Evolutionary conservation across 2,113 vertebrate species (phyloP).

Genomic region (Cyprinodon brontotheroides): DNA sequence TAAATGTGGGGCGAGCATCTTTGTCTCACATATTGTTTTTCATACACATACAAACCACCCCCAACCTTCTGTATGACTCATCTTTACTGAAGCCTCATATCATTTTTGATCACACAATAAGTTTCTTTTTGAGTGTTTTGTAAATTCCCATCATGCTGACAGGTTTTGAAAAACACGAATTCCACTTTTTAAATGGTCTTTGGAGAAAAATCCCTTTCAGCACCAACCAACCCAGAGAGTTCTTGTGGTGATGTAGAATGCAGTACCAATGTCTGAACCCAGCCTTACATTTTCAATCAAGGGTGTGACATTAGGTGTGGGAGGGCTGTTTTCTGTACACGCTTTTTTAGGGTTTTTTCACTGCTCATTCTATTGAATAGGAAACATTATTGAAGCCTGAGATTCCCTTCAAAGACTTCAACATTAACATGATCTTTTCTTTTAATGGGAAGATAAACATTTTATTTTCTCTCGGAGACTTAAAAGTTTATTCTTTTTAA

Average conservation of each 20-base stretch:
- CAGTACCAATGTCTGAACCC: neutral
- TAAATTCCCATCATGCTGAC: neutral
- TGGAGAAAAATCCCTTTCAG: neutral
- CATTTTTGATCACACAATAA: neutral
- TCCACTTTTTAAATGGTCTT: neutral
- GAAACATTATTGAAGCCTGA: too few species aligned
- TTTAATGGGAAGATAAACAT: neutral
- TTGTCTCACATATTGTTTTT: neutral
- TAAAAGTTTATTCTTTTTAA: neutral
- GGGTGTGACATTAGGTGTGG: constrained; percentile 9
- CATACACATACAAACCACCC: neutral
- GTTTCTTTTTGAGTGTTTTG: neutral
- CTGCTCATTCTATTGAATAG: neutral
- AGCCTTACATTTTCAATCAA: neutral
- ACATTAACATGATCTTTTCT: neutral
- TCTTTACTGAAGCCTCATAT: neutral
- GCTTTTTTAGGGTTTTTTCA: neutral
- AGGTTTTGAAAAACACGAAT: neutral
- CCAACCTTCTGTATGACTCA: too few species aligned
- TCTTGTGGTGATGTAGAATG: neutral
- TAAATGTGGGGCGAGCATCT: neutral
- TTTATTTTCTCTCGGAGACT: neutral
- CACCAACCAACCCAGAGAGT: neutral
- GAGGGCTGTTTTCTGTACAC: neutral
- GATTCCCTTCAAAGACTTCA: constrained; percentile 1